These are phyloP conservation scores for Alentia gelatinosa DNA, from an alignment of 2,888 invertebrate genomes.

Conservation along the genomic window DNA sequence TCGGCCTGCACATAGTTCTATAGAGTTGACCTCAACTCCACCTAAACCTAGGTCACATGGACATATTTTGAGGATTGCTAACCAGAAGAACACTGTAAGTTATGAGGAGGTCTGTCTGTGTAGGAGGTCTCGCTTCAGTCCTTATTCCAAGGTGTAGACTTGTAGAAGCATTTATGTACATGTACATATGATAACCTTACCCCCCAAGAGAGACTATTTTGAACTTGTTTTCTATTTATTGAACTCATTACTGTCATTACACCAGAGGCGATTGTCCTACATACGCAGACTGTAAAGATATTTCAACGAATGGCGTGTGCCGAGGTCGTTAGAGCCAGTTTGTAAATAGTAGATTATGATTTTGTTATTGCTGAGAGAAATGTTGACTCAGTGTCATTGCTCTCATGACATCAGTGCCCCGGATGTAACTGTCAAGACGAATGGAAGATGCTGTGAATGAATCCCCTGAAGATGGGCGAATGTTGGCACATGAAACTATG, in stretches of 20 bases:
- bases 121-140: background rate
- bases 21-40: no score
- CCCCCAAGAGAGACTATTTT: slow-evolving; percentile 38
- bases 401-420: background rate
- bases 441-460: background rate
- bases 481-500: background rate
- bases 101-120: background rate
- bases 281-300: slow-evolving; percentile 19
- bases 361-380: slow-evolving; percentile 5
- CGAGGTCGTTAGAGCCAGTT: background rate
- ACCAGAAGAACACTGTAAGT: background rate
- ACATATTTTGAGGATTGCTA: background rate
- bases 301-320: slow-evolving; percentile 19
- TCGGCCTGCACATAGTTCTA: background rate
- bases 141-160: background rate
- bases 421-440: background rate
- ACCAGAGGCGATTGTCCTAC: background rate
- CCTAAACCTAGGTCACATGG: background rate
- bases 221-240: slow-evolving; percentile 53
- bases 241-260: slow-evolving; percentile 18
- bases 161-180: slow-evolving; percentile 26
- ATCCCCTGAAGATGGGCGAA: background rate
- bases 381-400: background rate
- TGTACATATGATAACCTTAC: slow-evolving; percentile 13
- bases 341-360: slow-evolving; percentile 35